Conservation (phyloP, 2,888 invertebrate genomes). For the Prosopocoilus inquinatus region DNA sequence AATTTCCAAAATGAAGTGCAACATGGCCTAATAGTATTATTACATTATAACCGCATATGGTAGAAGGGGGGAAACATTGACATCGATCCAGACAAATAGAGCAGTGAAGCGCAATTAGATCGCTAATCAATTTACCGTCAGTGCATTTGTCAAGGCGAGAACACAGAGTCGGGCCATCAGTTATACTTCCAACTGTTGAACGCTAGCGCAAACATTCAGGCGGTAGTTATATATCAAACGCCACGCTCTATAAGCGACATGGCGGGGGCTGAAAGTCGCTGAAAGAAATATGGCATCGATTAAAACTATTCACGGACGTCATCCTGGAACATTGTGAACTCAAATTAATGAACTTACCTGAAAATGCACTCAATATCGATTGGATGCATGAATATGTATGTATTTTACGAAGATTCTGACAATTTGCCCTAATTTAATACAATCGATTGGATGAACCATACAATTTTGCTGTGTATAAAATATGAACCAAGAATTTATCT, state of each 20-base stretch:
- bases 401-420: no score
- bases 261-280: conserved; percentile 27
- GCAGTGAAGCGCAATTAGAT: conserved; percentile 36
- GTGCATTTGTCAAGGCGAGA: conserved; percentile 37
- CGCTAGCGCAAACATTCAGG: conserved; percentile 34
- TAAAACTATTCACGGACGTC: conserved; percentile 45
- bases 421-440: no score
- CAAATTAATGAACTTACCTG: conserved; percentile 28
- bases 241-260: conserved; percentile 27
- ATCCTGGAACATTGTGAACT: conserved; percentile 34
- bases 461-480: no score
- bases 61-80: neutral
- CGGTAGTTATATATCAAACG: conserved; percentile 35
- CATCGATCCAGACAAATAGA: conserved; percentile 27
- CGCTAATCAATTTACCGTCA: conserved; percentile 39
- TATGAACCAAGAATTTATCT: no score
- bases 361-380: neutral
- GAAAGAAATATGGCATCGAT: conserved; percentile 41
- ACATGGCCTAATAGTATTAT: no score
- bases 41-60: neutral
- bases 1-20: no score
- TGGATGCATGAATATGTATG: no score
- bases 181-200: conserved; percentile 41
- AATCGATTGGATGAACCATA: no score
- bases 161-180: conserved; percentile 29